Percentiles rank a stretch among this genome's conserved stretches.
Conservation (phyloP, 2,888 invertebrate species). For the Aricia artaxerxes region DNA sequence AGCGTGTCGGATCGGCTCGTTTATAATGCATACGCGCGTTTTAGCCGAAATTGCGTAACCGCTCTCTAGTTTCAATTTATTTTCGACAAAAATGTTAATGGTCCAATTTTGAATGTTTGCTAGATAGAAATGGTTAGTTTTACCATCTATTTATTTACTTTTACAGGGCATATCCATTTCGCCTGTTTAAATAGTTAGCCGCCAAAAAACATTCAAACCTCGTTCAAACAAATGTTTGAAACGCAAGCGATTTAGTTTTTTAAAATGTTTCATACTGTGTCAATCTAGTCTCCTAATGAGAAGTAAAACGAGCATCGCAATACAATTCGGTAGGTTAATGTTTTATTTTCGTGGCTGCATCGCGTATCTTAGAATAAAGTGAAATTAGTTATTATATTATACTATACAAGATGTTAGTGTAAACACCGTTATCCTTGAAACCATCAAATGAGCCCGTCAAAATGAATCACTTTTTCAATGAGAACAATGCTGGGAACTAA, state of each 20-base stretch:
- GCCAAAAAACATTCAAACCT: not conserved
- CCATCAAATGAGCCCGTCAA: no score
- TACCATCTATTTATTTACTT: slow-evolving; percentile 23
- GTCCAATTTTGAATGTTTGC: slow-evolving; percentile 31
- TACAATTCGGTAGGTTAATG: not conserved
- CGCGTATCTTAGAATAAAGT: not conserved
- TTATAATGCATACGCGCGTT: slow-evolving; percentile 44
- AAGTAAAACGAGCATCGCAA: not conserved
- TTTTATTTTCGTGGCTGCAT: not conserved
- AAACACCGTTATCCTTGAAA: no score
- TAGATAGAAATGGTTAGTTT: slow-evolving; percentile 24
- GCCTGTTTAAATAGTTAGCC: slow-evolving; percentile 18
- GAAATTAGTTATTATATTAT: no score
- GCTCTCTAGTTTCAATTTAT: slow-evolving; percentile 39
- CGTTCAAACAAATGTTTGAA: not conserved
- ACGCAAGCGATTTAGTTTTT: slow-evolving; percentile 10
- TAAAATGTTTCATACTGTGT: not conserved
- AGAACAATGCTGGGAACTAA: no score
- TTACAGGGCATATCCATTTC: slow-evolving; percentile 25
- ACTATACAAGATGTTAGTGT: no score
- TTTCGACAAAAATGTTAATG: slow-evolving; percentile 29
- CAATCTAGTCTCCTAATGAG: not conserved
- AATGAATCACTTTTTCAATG: no score
- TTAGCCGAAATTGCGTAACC: slow-evolving; percentile 41
- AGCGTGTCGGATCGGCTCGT: slow-evolving; percentile 48